Percentiles rank a stretch among this genome's conserved stretches.
These are phyloP conservation scores for Toxotes lorentzi DNA, from an alignment of 2,797 vertebrate genomes.

Conservation along the genomic window DNA sequence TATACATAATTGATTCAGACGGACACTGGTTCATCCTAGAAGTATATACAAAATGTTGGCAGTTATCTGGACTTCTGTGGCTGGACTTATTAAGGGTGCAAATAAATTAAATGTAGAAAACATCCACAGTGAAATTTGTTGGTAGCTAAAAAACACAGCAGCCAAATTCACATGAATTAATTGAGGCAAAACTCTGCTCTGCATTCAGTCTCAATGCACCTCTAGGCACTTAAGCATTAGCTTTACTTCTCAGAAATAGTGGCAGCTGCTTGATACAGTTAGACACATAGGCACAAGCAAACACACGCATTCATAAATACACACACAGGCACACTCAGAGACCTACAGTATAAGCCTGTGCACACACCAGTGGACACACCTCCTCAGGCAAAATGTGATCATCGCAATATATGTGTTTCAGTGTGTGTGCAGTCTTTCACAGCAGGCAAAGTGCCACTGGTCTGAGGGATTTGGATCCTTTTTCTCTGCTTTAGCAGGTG, in stretches of 20 bases:
- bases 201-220: conserved; percentile 23
- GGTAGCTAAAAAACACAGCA: not conserved
- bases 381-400: conserved; percentile 43
- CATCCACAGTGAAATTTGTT: not conserved
- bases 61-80: not conserved
- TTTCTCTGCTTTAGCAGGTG: not conserved
- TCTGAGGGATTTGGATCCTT: conserved; percentile 2
- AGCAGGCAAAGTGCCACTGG: conserved; percentile 17
- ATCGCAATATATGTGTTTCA: conserved; percentile 27
- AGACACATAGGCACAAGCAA: conserved; percentile 9
- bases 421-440: conserved; percentile 16
- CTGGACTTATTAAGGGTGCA: not conserved
- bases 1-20: not conserved
- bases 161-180: conserved; percentile 34
- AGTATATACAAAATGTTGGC: not conserved
- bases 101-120: conserved; percentile 1
- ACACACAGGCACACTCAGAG: conserved; percentile 13
- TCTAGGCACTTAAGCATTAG: conserved; percentile 26
- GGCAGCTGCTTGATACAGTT: conserved; percentile 16
- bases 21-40: not conserved
- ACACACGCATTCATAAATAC: not conserved
- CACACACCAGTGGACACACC: conserved; percentile 38
- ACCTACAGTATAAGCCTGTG: not conserved
- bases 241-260: conserved; percentile 27
- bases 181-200: conserved; percentile 20